Evolutionary conservation across 2,888 invertebrate genomes (phyloP).

Genomic region (Philonicus albiceps): DNA sequence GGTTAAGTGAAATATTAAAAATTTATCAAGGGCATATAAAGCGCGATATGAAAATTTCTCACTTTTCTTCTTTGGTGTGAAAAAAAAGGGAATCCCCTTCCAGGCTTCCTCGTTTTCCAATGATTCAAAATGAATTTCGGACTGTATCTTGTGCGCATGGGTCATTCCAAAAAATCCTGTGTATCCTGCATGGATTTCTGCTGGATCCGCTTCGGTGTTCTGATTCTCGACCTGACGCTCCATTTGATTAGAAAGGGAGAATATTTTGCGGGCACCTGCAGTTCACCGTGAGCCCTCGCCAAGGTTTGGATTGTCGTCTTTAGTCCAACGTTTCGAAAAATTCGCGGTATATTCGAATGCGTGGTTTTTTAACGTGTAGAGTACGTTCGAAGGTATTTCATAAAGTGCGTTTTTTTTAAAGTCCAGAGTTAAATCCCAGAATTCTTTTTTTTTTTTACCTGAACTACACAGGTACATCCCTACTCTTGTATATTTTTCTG

Average conservation of each 20-base stretch:
- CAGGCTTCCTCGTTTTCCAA: neutral
- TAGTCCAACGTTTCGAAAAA: neutral
- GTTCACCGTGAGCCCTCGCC: neutral
- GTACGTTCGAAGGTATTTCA: neutral
- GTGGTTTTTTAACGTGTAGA: neutral
- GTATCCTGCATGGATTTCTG: neutral
- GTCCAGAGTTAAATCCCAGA: neutral
- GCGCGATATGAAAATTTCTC: neutral
- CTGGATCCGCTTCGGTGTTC: neutral
- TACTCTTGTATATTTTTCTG: neutral
- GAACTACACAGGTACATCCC: neutral
- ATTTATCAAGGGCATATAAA: slow-evolving; percentile 5
- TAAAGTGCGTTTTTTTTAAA: neutral
- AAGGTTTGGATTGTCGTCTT: neutral
- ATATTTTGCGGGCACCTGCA: neutral
- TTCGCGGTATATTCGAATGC: neutral
- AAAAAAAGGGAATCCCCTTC: neutral
- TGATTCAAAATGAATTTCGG: neutral
- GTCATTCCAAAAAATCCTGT: neutral
- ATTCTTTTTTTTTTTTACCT: neutral
- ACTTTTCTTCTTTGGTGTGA: neutral
- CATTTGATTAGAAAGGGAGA: neutral
- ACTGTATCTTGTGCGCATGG: neutral
- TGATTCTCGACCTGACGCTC: neutral
- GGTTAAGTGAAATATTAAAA: slow-evolving; percentile 8